Percentiles rank a stretch among this genome's conserved stretches.
These are phyloP conservation scores for Macrostomum lignano DNA, from an alignment of 1,140 invertebrate genomes.

Conservation along the genomic window DNA sequence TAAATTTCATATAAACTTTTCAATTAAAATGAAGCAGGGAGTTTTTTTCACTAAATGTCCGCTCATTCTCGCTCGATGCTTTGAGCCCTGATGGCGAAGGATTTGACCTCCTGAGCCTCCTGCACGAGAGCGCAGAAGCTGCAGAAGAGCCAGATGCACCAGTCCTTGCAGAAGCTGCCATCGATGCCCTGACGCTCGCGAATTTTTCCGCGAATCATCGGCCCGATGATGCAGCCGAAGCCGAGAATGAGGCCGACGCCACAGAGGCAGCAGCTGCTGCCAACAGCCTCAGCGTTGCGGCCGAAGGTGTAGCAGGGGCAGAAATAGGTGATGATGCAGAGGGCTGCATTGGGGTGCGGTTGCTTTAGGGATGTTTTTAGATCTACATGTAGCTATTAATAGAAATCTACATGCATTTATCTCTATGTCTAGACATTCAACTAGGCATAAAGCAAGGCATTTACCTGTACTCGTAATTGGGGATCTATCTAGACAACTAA, in stretches of 20 bases:
- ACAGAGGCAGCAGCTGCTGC: constrained; percentile 16
- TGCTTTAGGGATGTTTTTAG: too few species aligned
- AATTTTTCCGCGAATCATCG: constrained; percentile 17
- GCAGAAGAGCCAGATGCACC: constrained; percentile 15
- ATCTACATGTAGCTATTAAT: too few species aligned
- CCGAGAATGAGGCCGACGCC: constrained; percentile 13
- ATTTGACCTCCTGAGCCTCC: constrained; percentile 15
- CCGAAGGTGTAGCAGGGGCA: constrained; percentile 21
- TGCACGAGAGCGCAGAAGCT: constrained; percentile 16
- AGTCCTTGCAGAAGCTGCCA: constrained; percentile 15
- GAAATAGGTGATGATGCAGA: constrained; percentile 19
- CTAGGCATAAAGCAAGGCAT: too few species aligned
- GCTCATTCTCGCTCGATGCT: constrained; percentile 1
- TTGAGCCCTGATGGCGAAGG: constrained; percentile 4
- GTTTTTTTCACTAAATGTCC: neutral
- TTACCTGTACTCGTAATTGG: too few species aligned
- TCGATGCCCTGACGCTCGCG: constrained; percentile 15
- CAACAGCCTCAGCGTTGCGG: constrained; percentile 20
- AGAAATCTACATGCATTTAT: too few species aligned
- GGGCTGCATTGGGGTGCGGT: constrained; percentile 11
- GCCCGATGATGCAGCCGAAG: constrained; percentile 9
- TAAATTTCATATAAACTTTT: too few species aligned
- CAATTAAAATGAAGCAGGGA: too few species aligned
- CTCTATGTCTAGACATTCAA: too few species aligned
- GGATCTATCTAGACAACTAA: too few species aligned